Evolutionary conservation across 2,797 vertebrate species (phyloP).

Genomic region (Siniperca scherzeri): DNA sequence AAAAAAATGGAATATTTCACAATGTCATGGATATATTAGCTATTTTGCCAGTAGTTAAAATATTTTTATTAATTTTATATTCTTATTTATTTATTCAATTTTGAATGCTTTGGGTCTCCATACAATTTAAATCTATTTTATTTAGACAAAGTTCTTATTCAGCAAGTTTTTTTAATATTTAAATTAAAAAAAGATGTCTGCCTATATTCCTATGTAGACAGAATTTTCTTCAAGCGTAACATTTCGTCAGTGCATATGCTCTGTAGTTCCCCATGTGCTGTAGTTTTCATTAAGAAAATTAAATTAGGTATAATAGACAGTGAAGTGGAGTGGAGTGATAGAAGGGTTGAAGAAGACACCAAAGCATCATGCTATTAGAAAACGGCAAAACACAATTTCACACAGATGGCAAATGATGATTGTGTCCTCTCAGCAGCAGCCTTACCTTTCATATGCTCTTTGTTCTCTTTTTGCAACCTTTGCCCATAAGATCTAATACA

Average conservation of each 20-base stretch:
- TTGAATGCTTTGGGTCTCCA: neutral
- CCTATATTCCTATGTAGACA: no score
- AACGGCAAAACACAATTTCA: conserved; percentile 22
- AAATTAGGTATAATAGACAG: conserved; percentile 7
- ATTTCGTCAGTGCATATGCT: neutral
- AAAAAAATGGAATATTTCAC: neutral
- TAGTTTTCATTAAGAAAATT: conserved; percentile 15
- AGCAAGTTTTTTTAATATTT: neutral
- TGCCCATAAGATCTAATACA: conserved; percentile 19
- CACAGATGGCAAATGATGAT: conserved; percentile 39
- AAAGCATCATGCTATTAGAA: conserved; percentile 41
- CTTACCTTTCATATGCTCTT: conserved; percentile 58
- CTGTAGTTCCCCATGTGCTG: neutral
- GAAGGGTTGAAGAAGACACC: conserved; percentile 20
- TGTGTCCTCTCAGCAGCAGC: conserved; percentile 37
- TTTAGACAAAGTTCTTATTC: neutral
- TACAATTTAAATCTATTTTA: neutral
- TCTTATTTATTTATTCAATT: neutral
- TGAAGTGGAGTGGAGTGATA: conserved; percentile 2
- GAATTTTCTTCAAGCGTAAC: no score
- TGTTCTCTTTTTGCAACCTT: conserved; percentile 28
- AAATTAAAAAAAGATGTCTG: neutral
- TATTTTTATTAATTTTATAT: neutral
- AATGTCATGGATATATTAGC: neutral
- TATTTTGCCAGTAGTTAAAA: no score